A percentile compares a stretch with the other conserved stretches of the same genome.
Conservation (phyloP, 2,797 vertebrate species). For the Rhinella marina region DNA sequence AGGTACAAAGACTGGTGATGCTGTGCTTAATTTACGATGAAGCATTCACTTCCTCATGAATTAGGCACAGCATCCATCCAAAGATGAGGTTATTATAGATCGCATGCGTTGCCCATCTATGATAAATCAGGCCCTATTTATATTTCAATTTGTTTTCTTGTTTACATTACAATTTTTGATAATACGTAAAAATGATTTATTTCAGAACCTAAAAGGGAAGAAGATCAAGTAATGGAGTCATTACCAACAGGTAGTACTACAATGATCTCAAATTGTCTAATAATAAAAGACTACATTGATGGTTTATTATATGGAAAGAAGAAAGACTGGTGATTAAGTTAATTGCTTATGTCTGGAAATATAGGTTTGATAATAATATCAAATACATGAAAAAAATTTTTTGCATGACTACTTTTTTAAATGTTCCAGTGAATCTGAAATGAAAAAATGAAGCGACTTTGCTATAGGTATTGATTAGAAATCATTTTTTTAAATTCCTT, state of each 20-base stretch:
- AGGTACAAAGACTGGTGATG: no score
- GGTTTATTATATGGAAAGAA: background rate
- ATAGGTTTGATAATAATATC: background rate
- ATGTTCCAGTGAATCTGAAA: background rate
- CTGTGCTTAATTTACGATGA: no score
- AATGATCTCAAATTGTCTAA: background rate
- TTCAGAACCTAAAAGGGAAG: constrained; percentile 10
- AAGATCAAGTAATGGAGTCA: background rate
- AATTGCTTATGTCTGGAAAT: background rate
- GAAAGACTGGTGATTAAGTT: background rate
- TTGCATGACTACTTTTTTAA: background rate
- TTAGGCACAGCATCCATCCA: no score
- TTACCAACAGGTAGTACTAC: background rate
- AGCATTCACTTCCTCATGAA: no score
- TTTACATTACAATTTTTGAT: background rate
- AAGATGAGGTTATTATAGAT: no score
- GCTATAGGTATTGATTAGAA: no score
- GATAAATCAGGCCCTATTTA: no score
- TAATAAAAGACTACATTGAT: background rate
- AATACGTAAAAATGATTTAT: background rate
- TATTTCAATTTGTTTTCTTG: background rate
- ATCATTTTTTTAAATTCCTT: background rate
- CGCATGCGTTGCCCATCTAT: no score
- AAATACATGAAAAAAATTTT: background rate
- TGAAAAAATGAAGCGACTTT: background rate